Percentiles rank a stretch among this genome's conserved stretches.
These are phyloP conservation scores for Mallateleia sp. DNA, from an alignment of 2,888 invertebrate genomes.

Conservation along the genomic window DNA sequence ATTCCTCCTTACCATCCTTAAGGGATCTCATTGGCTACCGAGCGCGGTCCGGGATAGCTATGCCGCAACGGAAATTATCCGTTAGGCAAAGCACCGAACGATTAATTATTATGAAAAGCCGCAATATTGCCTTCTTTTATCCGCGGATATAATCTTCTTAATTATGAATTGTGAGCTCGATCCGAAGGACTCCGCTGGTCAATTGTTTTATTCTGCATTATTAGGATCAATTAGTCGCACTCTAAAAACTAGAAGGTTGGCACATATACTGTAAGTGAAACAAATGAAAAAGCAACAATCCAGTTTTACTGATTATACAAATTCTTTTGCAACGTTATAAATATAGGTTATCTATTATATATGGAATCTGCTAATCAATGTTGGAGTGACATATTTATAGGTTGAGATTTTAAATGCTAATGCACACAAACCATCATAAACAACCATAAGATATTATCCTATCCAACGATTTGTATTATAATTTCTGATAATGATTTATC, in stretches of 20 bases:
- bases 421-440: too few species aligned
- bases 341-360: too few species aligned
- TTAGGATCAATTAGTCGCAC: background rate
- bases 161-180: constrained; percentile 48
- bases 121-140: constrained; percentile 77
- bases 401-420: too few species aligned
- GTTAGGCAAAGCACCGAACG: constrained; percentile 85
- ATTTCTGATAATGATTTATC: too few species aligned
- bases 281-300: too few species aligned
- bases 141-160: constrained; percentile 48
- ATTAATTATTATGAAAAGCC: constrained; percentile 88
- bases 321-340: too few species aligned
- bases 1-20: constrained; percentile 53
- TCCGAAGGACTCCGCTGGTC: constrained; percentile 2
- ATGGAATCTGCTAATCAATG: too few species aligned
- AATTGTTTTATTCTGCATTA: constrained; percentile 39
- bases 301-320: too few species aligned
- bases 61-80: constrained; percentile 85
- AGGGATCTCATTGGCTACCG: constrained; percentile 49
- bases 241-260: background rate
- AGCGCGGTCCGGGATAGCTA: constrained; percentile 38
- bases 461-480: too few species aligned
- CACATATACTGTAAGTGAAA: too few species aligned
- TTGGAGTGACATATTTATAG: too few species aligned
- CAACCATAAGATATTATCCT: too few species aligned